Percentiles rank a stretch among this genome's conserved stretches.
Evolutionary conservation across 2,113 vertebrate species (phyloP).

Genomic region (Dascyllus trimaculatus): DNA sequence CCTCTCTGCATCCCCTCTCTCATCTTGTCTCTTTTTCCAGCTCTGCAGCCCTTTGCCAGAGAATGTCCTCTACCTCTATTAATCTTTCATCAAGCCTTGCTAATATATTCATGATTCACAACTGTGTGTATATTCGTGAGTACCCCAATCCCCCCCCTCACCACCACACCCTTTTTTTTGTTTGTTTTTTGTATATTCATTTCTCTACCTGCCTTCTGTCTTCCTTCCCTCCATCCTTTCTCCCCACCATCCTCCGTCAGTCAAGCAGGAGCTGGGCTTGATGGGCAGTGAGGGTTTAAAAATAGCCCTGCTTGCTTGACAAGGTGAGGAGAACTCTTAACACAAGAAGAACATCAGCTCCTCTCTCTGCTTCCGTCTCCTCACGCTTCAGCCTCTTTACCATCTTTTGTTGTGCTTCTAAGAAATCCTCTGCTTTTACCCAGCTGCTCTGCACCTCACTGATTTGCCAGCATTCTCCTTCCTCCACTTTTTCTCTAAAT

Average conservation of each 20-base stretch:
- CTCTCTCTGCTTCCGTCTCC: neutral
- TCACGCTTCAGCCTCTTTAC: neutral
- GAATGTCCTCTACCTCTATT: constrained; percentile 87
- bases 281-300: constrained; percentile 89
- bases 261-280: constrained; percentile 85
- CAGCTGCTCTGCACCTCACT: neutral
- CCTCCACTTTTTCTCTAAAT: neutral
- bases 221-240: constrained; percentile 53
- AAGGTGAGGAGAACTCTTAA: constrained; percentile 87
- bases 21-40: constrained; percentile 65
- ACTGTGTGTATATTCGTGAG: constrained; percentile 33
- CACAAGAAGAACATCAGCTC: constrained; percentile 49
- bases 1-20: constrained; percentile 55
- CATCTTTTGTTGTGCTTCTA: neutral
- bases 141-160: neutral
- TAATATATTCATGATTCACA: constrained; percentile 75
- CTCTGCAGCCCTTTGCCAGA: constrained; percentile 86
- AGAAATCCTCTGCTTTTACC: neutral
- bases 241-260: constrained; percentile 69
- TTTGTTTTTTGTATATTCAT: constrained; percentile 17
- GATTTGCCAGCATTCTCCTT: neutral
- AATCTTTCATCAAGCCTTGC: constrained; percentile 90
- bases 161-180: constrained; percentile 28
- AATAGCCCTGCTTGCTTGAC: constrained; percentile 86
- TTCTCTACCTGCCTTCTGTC: constrained; percentile 62